Conservation (phyloP, 1,140 invertebrate genomes). For the Heliconius hewitsoni region DNA sequence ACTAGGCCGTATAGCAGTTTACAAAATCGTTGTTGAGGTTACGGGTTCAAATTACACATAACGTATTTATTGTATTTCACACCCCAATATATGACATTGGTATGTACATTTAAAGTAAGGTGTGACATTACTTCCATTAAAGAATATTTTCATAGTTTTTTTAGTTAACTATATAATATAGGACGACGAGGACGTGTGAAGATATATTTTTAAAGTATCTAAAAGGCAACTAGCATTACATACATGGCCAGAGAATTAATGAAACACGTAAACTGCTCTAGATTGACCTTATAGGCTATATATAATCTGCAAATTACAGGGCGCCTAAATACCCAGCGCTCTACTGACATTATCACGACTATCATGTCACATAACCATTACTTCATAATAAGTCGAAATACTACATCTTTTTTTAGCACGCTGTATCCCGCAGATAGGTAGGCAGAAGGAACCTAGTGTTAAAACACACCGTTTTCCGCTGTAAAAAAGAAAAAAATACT, state of each 20-base stretch:
- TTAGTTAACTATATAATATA: neutral
- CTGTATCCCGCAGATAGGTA: too few species aligned
- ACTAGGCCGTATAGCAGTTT: too few species aligned
- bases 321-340: slow-evolving; percentile 23
- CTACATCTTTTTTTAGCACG: too few species aligned
- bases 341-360: neutral
- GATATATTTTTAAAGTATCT: neutral
- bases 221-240: neutral
- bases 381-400: too few species aligned
- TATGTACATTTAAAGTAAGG: neutral
- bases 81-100: neutral
- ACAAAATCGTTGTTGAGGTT: neutral
- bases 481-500: too few species aligned
- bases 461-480: too few species aligned
- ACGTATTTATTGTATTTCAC: slow-evolving; percentile 6
- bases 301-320: slow-evolving; percentile 8
- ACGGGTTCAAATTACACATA: neutral
- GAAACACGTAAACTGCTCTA: slow-evolving; percentile 18
- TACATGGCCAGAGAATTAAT: slow-evolving; percentile 16
- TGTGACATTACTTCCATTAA: neutral
- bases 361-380: neutral
- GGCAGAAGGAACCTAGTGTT: too few species aligned
- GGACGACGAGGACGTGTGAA: neutral
- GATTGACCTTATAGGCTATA: neutral
- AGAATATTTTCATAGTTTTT: neutral